Base-by-base conservation (phyloP, 1,140 invertebrate genomes). In the Caerostris darwini region DNA sequence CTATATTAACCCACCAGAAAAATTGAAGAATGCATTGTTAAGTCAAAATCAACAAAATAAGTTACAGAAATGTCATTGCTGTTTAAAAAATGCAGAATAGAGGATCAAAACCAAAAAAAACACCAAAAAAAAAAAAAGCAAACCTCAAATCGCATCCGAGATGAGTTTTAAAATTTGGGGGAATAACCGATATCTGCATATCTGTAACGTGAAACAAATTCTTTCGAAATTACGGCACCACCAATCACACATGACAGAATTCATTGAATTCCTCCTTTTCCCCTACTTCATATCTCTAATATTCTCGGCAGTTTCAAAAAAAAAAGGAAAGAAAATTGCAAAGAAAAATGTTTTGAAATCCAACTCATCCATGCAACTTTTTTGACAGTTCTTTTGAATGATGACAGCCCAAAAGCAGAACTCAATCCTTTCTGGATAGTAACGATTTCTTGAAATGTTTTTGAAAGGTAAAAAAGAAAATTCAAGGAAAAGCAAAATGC, bases 381-480 rank as follows among this genome's bases (percentile, higher is more conserved):
- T 19, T 56, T 83, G 82, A 83, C 82, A 83, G 82, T 83, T 83
- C 82, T 83, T 83, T 58, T 83, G 82, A 83, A 83, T n/a, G n/a
- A 83, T 83, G 71, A 14, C 71, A 77, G 2, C 34, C 53, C 71
- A 77, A 50, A 50, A 77, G 7, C 69, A 4, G 71, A 77, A 77
- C 34, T 77, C 71, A 77, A 77, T 77, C 71, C 71, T 71, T 77
- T 34, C 5, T 3, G 12, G 61, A 12, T 14, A 17, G 61, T 14
- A 64, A 64, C 71, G 12, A 77, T 77, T 77, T 77, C 34, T 77
- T 77, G 53, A 50, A 34, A 50, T 5, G 10, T 50, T 77, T n/a
- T 77, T 77, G 71, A 50, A 10, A 77, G 34, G 7, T 34, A 5
- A 77, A 53, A 12, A 77, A 10, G 71, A 12, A 5, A 10, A 14